Evolutionary conservation across 1,140 invertebrate species (phyloP).

Genomic region (Araneus ventricosus): DNA sequence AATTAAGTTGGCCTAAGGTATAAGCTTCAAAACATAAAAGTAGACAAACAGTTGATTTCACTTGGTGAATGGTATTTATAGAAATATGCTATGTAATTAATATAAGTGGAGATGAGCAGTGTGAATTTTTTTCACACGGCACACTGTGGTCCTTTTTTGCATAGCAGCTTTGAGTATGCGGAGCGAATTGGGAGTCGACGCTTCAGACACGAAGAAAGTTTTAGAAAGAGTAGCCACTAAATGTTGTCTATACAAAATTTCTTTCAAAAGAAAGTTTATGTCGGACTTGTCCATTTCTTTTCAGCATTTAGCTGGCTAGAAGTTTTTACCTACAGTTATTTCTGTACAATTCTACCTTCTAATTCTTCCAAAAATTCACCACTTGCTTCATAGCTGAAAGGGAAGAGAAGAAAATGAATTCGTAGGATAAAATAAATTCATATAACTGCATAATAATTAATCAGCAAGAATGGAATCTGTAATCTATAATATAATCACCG

Average conservation of each 20-base stretch:
- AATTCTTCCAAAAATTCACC: slow-evolving; percentile 63
- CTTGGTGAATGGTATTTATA: neutral
- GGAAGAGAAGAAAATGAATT: neutral
- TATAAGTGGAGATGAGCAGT: slow-evolving; percentile 20
- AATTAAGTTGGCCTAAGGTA: slow-evolving; percentile 23
- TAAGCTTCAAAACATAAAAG: neutral
- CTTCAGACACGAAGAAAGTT: slow-evolving; percentile 53
- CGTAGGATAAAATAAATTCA: too few species aligned
- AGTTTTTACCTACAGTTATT: slow-evolving; percentile 52
- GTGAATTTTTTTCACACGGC: slow-evolving; percentile 14
- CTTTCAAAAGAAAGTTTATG: slow-evolving; percentile 56
- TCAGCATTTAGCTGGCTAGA: slow-evolving; percentile 69
- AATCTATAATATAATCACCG: too few species aligned
- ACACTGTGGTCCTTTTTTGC: slow-evolving; percentile 52
- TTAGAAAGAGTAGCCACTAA: slow-evolving; percentile 69
- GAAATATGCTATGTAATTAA: slow-evolving; percentile 48
- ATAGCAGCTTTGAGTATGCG: slow-evolving; percentile 64
- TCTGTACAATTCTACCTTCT: slow-evolving; percentile 70
- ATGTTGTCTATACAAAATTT: slow-evolving; percentile 64
- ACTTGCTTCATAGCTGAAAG: slow-evolving; percentile 67
- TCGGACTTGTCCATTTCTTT: slow-evolving; percentile 33
- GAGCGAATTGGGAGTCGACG: slow-evolving; percentile 29
- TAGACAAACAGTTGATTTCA: slow-evolving; percentile 2
- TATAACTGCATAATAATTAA: neutral
- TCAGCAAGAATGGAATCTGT: neutral